Conservation (phyloP, 2,113 vertebrate species). For the Myiopsitta monachus region DNA sequence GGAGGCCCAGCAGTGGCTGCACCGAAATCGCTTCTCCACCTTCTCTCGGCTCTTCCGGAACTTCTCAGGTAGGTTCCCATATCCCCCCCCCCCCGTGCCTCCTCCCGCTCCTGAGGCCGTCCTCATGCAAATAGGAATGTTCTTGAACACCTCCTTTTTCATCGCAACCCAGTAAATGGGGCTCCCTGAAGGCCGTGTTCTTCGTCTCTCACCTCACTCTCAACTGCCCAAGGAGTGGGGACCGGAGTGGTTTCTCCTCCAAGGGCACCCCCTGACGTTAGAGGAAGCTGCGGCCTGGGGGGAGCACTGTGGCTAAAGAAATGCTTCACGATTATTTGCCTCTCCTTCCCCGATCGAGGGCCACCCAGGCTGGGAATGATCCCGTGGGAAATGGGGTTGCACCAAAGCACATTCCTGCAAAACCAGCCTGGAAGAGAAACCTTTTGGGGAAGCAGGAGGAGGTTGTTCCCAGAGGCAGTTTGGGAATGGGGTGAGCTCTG, state of each 20-base stretch:
- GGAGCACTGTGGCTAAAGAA: fast-evolving
- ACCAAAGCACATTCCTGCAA: not conserved
- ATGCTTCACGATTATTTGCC: fast-evolving
- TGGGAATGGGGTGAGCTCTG: not conserved
- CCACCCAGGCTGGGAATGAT: not conserved
- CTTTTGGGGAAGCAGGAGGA: not conserved
- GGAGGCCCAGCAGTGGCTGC: constrained; percentile 97
- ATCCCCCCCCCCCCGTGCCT: not conserved
- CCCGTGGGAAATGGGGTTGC: fast-evolving
- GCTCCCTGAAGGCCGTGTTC: not conserved
- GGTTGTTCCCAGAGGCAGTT: not conserved
- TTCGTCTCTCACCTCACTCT: not conserved
- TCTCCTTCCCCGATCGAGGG: not conserved
- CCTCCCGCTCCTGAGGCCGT: not conserved
- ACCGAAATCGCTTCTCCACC: constrained; percentile 92
- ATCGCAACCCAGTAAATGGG: not conserved
- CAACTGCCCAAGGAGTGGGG: not conserved
- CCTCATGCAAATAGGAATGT: fast-evolving
- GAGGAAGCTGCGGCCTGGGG: not conserved
- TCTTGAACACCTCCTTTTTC: not conserved
- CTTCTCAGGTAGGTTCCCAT: constrained; percentile 86
- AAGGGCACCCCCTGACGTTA: not conserved
- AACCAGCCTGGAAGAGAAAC: not conserved
- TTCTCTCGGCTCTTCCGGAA: constrained; percentile 94
- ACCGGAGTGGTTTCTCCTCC: not conserved